phyloP scores from a whole-genome alignment of 2,113 vertebrate species.

The Manacus vitellinus region DNA sequence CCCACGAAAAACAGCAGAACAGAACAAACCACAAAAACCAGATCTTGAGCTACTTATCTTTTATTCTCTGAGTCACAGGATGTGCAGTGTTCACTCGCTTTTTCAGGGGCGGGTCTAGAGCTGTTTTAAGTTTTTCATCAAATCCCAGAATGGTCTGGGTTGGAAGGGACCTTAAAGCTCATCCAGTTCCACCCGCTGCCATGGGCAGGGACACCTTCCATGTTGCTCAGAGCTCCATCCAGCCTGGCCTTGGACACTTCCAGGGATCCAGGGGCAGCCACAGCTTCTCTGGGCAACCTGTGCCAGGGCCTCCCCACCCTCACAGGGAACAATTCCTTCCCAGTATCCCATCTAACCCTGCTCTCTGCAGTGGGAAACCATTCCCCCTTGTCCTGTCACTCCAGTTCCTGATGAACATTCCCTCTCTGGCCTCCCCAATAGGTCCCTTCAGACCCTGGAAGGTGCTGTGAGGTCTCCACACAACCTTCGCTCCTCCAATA shows the following conservation, averaged over 20 bases:
- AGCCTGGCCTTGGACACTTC: fast-evolving
- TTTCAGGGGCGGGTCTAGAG: not conserved
- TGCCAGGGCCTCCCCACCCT: not conserved
- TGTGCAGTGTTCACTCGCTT: not conserved
- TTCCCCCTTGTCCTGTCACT: not conserved
- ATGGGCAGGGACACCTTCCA: not conserved
- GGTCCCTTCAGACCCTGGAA: not conserved
- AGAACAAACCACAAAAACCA: not conserved
- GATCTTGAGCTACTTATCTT: not conserved
- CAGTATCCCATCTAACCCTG: not conserved
- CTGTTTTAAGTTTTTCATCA: not conserved
- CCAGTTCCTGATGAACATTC: too few species aligned
- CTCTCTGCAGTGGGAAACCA: not conserved
- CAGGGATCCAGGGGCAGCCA: not conserved
- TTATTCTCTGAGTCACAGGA: not conserved
- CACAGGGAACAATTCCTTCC: not conserved
- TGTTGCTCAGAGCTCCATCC: not conserved
- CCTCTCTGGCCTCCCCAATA: fast-evolving
- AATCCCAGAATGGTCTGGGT: not conserved
- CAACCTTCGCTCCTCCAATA: not conserved
- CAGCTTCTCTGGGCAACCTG: not conserved
- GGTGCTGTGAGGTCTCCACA: not conserved
- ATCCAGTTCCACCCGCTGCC: not conserved
- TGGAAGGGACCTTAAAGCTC: not conserved
- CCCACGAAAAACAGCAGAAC: not conserved